Conservation (phyloP, 2,113 vertebrate genomes). For the Centrocercus urophasianus region DNA sequence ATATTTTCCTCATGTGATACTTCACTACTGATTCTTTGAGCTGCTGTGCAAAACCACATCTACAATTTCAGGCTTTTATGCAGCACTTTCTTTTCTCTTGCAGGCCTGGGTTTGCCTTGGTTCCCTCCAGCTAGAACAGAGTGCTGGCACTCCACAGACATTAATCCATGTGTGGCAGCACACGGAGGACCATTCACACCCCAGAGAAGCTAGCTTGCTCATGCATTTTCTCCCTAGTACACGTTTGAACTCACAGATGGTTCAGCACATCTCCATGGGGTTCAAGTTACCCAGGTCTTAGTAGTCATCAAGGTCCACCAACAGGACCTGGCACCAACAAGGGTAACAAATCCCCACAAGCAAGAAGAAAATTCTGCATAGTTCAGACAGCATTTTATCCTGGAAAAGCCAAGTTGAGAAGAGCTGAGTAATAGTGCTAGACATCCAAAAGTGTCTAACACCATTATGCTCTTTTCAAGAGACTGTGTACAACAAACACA, state of each 20-base stretch:
- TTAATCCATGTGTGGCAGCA: background rate
- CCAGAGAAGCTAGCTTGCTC: background rate
- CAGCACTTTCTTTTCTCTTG: background rate
- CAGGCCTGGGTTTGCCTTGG: background rate
- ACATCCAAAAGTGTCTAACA: background rate
- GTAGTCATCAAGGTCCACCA: background rate
- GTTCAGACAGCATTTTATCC: background rate
- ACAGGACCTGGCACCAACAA: background rate
- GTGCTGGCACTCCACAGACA: background rate
- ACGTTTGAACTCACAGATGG: accelerated
- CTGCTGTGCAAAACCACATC: background rate
- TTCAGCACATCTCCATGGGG: background rate
- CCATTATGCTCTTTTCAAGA: background rate
- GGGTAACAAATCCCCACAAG: background rate
- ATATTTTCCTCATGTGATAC: background rate
- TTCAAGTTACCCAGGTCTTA: background rate
- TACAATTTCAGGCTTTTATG: background rate
- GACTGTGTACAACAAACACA: background rate
- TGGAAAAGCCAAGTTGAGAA: background rate
- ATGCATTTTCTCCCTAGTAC: accelerated
- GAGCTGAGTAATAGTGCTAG: background rate
- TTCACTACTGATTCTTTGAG: background rate
- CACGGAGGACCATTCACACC: accelerated
- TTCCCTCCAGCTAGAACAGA: background rate
- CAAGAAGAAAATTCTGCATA: background rate